Evolutionary conservation across 2,888 invertebrate species (phyloP), one percentile per base, ranked within the genome.

Genomic region (Hecatera dysodea): DNA sequence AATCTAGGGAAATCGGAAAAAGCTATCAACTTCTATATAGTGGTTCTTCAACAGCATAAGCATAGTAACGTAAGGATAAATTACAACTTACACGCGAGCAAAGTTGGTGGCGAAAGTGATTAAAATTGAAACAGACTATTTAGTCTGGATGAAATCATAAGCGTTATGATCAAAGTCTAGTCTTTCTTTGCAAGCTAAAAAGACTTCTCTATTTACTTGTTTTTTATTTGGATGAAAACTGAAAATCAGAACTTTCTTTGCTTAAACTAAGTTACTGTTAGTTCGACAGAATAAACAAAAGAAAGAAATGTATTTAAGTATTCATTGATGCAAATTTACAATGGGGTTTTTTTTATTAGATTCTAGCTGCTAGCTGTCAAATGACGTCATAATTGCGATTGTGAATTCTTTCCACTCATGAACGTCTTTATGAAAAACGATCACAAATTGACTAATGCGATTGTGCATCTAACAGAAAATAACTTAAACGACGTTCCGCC

Each of bases 161-260:
- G 24, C 24, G 12, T n/a, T 27, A 69, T 69, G 3, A 27, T 19
- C n/a, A 46, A 71, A 69, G 17, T 11, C 53, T 53, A 42, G 42
- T 39, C 11, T 36, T 27, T 46, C 33, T 46, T 36, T 70, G 27
- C n/a, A 19, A 17, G 24, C 9, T 36, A 1, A n/a, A 42, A 52
- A 52, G 2, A 1, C 1, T 8, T 5, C 19, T 29, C 15, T n/a
- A 24, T 42, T 53, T 19, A 17, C 9, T 60, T 53, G 4, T 24
- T 69, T 52, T 67, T 24, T 4, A 42, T 42, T 42, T 42, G 2
- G 29, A 46, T 19, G 24, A 15, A 9, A 7, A 71, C 15, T 19
- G 7, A 29, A 1, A 53, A 46, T 44, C 24, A 15, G 17, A 27
- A 12, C 44, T 46, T 15, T 7, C 5, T 12, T 24, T 29, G 29